phyloP scores from a whole-genome alignment of 2,113 vertebrate genomes.

The Sprattus sprattus region DNA sequence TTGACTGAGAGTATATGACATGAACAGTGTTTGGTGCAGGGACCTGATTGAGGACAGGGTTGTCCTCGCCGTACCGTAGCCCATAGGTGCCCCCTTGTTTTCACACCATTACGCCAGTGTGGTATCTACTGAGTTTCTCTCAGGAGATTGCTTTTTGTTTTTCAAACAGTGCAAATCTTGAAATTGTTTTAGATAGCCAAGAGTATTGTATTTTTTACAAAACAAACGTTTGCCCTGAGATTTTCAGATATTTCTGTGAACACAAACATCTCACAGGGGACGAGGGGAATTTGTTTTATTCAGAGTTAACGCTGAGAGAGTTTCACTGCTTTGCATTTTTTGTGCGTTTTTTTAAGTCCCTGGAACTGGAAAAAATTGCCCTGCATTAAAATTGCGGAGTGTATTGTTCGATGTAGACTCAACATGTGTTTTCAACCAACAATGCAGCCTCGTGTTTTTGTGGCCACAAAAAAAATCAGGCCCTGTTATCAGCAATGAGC shows the following conservation, averaged over 20 bases:
- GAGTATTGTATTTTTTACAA: neutral
- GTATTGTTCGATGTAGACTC: neutral
- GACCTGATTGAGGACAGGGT: neutral
- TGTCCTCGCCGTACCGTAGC: neutral
- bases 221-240: neutral
- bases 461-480: neutral
- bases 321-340: neutral
- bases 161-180: neutral
- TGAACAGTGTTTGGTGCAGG: neutral
- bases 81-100: neutral
- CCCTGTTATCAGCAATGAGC: slow-evolving; percentile 10
- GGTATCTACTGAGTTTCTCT: neutral
- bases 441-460: neutral
- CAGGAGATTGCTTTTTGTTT: neutral
- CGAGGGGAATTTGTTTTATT: neutral
- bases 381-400: neutral
- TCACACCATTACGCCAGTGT: neutral
- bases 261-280: neutral
- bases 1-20: neutral
- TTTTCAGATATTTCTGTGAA: neutral
- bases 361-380: neutral
- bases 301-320: neutral
- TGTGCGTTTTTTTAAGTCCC: neutral
- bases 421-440: neutral
- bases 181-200: neutral